phyloP scores from a whole-genome alignment of 2,888 invertebrate species.

The Parnassius apollo region DNA sequence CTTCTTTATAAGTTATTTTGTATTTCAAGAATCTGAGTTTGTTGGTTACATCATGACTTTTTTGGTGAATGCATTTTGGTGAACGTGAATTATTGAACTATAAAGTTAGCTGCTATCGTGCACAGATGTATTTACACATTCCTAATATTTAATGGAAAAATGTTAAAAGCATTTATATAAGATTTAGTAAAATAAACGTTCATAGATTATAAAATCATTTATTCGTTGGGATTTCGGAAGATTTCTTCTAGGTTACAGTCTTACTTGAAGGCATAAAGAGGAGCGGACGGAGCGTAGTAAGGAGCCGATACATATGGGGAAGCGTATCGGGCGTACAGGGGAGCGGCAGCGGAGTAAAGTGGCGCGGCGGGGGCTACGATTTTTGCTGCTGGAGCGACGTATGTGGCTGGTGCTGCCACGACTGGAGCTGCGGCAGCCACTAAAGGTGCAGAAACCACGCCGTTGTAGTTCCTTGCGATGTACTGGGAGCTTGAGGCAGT shows the following conservation, averaged over 20 bases:
- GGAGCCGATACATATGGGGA: slow-evolving; percentile 27
- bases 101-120: no score
- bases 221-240: slow-evolving; percentile 1
- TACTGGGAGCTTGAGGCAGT: slow-evolving; percentile 85
- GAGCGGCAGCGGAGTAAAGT: slow-evolving; percentile 4
- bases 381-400: slow-evolving; percentile 48
- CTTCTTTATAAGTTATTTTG: no score
- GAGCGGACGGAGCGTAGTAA: slow-evolving; percentile 30
- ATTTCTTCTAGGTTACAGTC: slow-evolving; percentile 4
- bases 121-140: no score
- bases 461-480: slow-evolving; percentile 82
- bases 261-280: slow-evolving; percentile 48
- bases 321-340: slow-evolving; percentile 4
- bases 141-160: no score
- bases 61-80: no score
- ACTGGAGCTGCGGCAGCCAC: slow-evolving; percentile 57
- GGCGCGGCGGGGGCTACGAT: slow-evolving; percentile 37
- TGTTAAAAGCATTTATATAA: no score
- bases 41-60: no score
- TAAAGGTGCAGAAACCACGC: slow-evolving; percentile 65
- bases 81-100: no score
- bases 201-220: background rate
- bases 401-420: slow-evolving; percentile 48
- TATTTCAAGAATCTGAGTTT: no score
- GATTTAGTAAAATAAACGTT: background rate